Evolutionary conservation across 2,113 vertebrate genomes (phyloP).

Genomic region (Gambusia affinis): DNA sequence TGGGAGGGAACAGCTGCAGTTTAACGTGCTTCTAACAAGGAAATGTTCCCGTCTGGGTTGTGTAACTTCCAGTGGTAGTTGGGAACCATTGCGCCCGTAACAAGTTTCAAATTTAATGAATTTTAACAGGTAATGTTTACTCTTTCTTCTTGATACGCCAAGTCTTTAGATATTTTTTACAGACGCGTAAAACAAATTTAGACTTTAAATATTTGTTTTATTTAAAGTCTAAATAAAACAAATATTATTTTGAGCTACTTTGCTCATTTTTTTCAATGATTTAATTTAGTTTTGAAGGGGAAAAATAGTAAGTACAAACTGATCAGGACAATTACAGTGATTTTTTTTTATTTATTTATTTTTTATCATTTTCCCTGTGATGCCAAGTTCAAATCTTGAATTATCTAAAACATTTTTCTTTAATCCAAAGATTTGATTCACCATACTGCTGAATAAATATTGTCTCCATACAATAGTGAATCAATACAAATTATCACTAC

Average conservation of each 20-base stretch:
- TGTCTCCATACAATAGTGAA: background rate
- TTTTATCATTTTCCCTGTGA: too few species aligned
- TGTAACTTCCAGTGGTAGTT: too few species aligned
- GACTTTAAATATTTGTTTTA: too few species aligned
- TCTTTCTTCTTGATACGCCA: background rate
- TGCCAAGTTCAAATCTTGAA: too few species aligned
- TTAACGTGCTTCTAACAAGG: constrained; percentile 62
- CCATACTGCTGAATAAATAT: background rate
- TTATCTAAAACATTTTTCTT: too few species aligned
- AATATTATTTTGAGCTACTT: too few species aligned
- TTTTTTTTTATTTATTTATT: too few species aligned
- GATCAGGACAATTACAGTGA: too few species aligned
- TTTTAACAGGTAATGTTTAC: background rate
- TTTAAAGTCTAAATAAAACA: background rate
- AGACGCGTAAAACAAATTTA: background rate
- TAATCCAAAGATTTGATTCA: background rate
- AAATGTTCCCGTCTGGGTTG: constrained; percentile 10
- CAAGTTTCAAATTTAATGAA: background rate
- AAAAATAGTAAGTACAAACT: background rate
- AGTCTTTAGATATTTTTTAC: too few species aligned
- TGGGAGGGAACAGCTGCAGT: constrained; percentile 74
- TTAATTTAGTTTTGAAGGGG: too few species aligned
- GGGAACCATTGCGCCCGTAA: background rate
- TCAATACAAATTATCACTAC: too few species aligned
- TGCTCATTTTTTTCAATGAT: too few species aligned